These are phyloP conservation scores for Okapia johnstoni DNA, from an alignment of 2,113 vertebrate species.

Conservation along the genomic window DNA sequence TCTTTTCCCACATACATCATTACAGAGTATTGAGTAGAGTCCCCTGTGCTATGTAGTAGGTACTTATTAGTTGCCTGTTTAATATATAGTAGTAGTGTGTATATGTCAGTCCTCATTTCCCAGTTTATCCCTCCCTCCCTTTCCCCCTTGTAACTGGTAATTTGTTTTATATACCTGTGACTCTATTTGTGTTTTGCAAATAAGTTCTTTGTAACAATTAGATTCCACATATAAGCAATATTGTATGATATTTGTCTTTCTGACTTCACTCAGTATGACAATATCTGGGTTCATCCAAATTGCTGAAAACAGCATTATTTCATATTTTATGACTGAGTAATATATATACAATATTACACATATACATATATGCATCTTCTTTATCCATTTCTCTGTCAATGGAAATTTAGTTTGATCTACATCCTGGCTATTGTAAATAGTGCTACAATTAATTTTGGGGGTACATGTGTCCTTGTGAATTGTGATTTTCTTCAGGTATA, in stretches of 20 bases:
- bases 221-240: not conserved
- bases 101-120: not conserved
- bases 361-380: not conserved
- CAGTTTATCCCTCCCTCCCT: not conserved
- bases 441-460: not conserved
- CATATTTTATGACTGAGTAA: not conserved
- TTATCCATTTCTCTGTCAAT: not conserved
- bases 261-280: not conserved
- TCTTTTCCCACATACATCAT: not conserved
- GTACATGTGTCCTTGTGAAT: not conserved
- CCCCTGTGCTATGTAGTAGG: not conserved
- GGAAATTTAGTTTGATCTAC: not conserved
- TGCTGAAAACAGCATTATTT: not conserved
- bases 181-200: not conserved
- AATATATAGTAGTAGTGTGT: not conserved
- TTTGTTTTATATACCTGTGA: not conserved
- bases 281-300: no score
- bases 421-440: not conserved
- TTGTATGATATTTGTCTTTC: not conserved
- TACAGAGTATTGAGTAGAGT: not conserved
- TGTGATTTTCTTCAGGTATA: not conserved
- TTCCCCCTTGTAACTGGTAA: not conserved
- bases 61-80: not conserved
- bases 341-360: not conserved
- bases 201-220: not conserved